Base-by-base conservation (phyloP, 2,888 invertebrate genomes). In the Torymus auratus region DNA sequence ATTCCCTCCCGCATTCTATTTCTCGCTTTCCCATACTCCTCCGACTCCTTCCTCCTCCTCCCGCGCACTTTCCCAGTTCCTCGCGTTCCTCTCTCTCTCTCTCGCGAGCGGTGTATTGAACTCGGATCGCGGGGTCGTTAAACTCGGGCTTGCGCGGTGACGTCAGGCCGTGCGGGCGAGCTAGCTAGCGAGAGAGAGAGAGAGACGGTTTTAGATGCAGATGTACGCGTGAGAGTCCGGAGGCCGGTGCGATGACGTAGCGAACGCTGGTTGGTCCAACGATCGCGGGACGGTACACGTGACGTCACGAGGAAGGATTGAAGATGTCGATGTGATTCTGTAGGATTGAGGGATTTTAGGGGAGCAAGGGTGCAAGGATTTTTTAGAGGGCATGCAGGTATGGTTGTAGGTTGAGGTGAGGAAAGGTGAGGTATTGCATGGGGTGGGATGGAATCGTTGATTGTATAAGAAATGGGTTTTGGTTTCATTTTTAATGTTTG, bases 51-150 rank as follows among this genome's bases (percentile, higher is more conserved):
- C 81, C 70, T 67, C 78, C 75, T 5, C 55, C 53, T 23, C 61
- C 15, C 64, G n/a, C 61, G 53, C 73, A 70, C 70, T 70, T 70
- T 70, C 70, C 70, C 70, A 28, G 73, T 73, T 73, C 15, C 73
- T 52, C 72, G 23, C 23, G 20, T 20, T 20, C 53, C 28, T 62
- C 17, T 15, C 52, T 53, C 20, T 11, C 65, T 17, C 15, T 7
- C 12, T 11, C 53, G n/a, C 12, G 53, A 61, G 83, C 83, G 87
- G 90, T 89, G 87, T 90, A 90, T 90, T 90, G 90, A 90, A 90
- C 90, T 88, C 90, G 82, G 85, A 80, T 78, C 83, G 85, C 84
- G 86, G 85, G 90, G 89, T 90, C 89, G 84, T 90, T 90, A 86
- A 90, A 89, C 90, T 86, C 84, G 69, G 62, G 75, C 78, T 68